Evolutionary conservation across 2,113 vertebrate genomes (phyloP).

Genomic region (Pristiophorus japonicus): DNA sequence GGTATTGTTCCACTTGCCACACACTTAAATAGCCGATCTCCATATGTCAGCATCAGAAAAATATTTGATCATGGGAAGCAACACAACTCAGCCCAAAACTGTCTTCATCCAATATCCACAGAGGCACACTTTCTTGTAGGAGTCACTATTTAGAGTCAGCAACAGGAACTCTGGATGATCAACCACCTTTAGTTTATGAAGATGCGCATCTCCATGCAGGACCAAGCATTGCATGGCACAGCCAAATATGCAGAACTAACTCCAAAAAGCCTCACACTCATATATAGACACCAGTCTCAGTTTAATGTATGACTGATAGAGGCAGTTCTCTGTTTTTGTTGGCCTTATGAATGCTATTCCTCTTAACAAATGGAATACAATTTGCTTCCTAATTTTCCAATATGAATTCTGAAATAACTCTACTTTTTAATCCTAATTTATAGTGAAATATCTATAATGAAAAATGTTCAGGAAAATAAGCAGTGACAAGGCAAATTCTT

Average conservation of each 20-base stretch:
- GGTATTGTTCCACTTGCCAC: not conserved
- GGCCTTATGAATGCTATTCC: not conserved
- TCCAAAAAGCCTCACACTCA: not conserved
- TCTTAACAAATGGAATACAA: not conserved
- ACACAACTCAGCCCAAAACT: not conserved
- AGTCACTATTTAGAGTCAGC: not conserved
- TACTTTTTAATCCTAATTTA: slow-evolving; percentile 4
- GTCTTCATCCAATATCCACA: not conserved
- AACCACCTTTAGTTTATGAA: not conserved
- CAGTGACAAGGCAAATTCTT: slow-evolving; percentile 8
- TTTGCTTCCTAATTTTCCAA: slow-evolving; percentile 16
- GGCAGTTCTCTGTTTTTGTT: not conserved
- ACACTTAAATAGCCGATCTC: not conserved
- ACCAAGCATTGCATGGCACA: not conserved
- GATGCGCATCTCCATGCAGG: not conserved
- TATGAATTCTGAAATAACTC: not conserved
- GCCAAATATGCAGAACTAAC: not conserved
- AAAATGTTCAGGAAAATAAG: slow-evolving; percentile 31
- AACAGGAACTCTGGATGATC: not conserved
- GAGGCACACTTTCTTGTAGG: not conserved
- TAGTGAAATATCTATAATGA: slow-evolving; percentile 10
- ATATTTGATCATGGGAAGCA: not conserved
- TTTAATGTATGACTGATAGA: not conserved
- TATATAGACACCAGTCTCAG: not conserved
- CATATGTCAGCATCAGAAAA: not conserved